These are phyloP conservation scores for Egretta garzetta DNA, from an alignment of 2,113 vertebrate genomes.

Conservation along the genomic window DNA sequence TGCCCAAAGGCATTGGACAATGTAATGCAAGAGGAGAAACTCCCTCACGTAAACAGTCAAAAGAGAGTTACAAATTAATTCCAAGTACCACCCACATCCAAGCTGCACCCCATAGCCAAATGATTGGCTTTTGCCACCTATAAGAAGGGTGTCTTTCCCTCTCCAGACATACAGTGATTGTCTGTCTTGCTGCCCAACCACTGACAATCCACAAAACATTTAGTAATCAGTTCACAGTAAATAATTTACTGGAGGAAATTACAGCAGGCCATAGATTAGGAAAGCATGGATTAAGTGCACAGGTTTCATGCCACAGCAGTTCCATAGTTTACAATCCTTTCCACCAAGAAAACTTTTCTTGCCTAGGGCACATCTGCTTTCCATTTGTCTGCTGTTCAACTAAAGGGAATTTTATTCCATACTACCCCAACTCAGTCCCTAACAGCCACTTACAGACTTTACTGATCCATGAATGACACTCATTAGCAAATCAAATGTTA, in stretches of 20 bases:
- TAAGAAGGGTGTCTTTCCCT: background rate
- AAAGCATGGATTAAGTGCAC: background rate
- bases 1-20: background rate
- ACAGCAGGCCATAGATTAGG: background rate
- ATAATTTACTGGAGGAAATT: background rate
- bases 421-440: rapidly evolving
- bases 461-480: background rate
- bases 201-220: background rate
- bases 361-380: background rate
- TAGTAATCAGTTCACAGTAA: background rate
- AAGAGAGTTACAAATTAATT: background rate
- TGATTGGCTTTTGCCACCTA: background rate
- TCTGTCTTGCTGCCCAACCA: background rate
- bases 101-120: background rate
- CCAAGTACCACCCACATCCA: background rate
- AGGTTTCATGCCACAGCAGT: background rate
- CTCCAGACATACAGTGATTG: background rate
- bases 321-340: background rate
- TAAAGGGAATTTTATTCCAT: rapidly evolving
- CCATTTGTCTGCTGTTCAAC: background rate
- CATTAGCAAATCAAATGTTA: background rate
- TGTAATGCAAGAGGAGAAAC: background rate
- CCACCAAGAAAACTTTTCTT: background rate
- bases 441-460: background rate
- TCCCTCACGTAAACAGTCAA: background rate